These are phyloP conservation scores for Eulemur coronatus DNA, from an alignment of 2,797 vertebrate genomes.

Conservation along the genomic window DNA sequence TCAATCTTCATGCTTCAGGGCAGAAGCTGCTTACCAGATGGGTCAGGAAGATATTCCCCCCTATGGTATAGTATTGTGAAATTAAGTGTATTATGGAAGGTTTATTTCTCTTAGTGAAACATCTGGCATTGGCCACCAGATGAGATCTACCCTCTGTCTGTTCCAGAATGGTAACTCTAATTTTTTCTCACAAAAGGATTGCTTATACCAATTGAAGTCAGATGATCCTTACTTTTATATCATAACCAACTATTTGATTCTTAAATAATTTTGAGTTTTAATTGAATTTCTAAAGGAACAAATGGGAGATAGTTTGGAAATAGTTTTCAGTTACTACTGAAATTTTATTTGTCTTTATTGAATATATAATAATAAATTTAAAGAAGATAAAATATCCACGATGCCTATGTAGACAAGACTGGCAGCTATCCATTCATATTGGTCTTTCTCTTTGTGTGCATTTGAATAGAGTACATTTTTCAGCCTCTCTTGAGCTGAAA, in stretches of 20 bases:
- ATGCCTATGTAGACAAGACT: background rate
- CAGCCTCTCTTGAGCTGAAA: background rate
- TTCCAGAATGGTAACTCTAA: conserved; percentile 64
- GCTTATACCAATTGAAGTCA: background rate
- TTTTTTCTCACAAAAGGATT: background rate
- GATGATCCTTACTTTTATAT: background rate
- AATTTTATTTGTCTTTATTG: background rate
- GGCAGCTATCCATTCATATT: background rate
- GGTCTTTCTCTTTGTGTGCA: background rate
- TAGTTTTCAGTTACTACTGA: background rate
- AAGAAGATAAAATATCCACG: background rate
- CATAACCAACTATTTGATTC: background rate
- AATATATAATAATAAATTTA: background rate
- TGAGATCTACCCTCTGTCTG: conserved; percentile 67
- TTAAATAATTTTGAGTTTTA: background rate
- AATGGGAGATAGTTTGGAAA: background rate
- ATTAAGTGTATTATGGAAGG: conserved; percentile 78
- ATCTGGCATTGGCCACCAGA: conserved; percentile 75
- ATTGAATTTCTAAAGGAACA: background rate
- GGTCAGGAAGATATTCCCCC: conserved; percentile 79
- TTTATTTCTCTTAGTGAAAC: conserved; percentile 78
- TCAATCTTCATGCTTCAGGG: conserved; percentile 82
- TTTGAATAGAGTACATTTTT: background rate
- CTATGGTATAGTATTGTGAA: conserved; percentile 77
- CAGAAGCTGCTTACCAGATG: conserved; percentile 82